Evolutionary conservation across 2,113 vertebrate genomes (phyloP), one percentile per base, ranked within the genome.

Genomic region (Neoarius graeffei): DNA sequence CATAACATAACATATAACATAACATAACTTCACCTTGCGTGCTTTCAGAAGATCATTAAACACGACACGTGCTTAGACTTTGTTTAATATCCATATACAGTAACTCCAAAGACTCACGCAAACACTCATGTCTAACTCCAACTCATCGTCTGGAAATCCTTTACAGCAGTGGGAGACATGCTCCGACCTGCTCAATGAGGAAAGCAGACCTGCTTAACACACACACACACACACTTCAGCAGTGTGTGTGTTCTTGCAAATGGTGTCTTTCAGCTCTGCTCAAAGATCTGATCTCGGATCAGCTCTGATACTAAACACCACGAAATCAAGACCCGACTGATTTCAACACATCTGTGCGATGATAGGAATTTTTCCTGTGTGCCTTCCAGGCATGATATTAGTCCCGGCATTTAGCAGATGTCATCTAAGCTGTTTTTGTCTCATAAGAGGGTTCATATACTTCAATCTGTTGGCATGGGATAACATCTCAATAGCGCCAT

Each of bases 131-230:
- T 66, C 11, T 74, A 71, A 74, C 87, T 86, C 42, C 80, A 64
- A 57, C 23, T 69, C 71, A 77, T 71, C 64, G 87, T 69, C 87
- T 88, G 89, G 7, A 90, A 90, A 85, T 67, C 17, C 35, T n/a
- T 88, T 48, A 48, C 60, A 25, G 59, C 50, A 69, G 71, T 9
- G 15, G 30, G 23, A 81, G 89, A 62, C 76, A 74, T 74, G 87
- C 76, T 87, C 81, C 64, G 67, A 85, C 87, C 82, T 82, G 87
- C 86, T 85, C 27, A 77, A 82, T 64, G 85, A 60, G 87, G 35
- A 88, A 80, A 86, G 62, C 81, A 88, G 84, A 86, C 25, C 25
- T 62, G 56, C 48, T 74, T 27, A 83, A 86, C 66, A 15, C 81
- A 64, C 60, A 50, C 64, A 74, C 52, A 64, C 35, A 42, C 82